Percentiles rank a stretch among this genome's conserved stretches.
Conservation (phyloP, 30 jellyfish, hydroid and myxozoan species). For the Pseudorhiza aurosa region DNA sequence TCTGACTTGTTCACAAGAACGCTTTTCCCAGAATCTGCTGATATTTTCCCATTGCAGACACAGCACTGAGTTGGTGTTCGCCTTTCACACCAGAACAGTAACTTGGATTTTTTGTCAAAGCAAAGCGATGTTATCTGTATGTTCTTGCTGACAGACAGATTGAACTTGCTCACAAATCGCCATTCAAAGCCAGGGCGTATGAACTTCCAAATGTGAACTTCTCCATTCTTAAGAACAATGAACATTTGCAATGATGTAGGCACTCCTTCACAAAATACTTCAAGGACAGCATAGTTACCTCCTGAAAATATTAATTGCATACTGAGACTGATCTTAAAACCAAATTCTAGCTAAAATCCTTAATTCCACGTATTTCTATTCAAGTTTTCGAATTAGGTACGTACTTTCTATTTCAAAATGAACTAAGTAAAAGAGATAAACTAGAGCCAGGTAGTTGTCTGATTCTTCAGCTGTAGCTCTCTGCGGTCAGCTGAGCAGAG, state of each 20-base stretch:
- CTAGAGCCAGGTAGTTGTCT: no score
- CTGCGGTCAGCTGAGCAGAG: no score
- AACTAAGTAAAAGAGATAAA: no score
- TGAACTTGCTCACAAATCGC: conserved; percentile 42
- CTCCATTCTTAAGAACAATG: conserved; percentile 70
- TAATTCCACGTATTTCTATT: no score
- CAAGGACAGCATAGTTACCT: conserved; percentile 21
- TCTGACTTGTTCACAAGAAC: conserved; percentile 35
- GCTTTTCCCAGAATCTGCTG: conserved; percentile 21
- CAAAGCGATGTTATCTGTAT: conserved; percentile 71
- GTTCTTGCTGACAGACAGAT: conserved; percentile 72
- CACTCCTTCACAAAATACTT: conserved; percentile 35
- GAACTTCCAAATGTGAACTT: conserved; percentile 76
- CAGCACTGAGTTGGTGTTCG: conserved; percentile 92
- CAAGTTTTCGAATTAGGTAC: no score
- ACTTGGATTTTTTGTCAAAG: conserved; percentile 51
- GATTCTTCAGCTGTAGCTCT: no score
- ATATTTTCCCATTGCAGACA: conserved; percentile 65
- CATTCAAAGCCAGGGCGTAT: conserved; percentile 75
- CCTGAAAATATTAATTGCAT: conserved; percentile 11
- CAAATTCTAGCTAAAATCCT: no score
- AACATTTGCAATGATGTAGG: conserved; percentile 35
- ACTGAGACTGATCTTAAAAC: no score
- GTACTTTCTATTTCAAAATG: no score
- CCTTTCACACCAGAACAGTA: conserved; percentile 91